phyloP scores from a whole-genome alignment of 2,888 invertebrate species.

The Epistrophella euchroma region DNA sequence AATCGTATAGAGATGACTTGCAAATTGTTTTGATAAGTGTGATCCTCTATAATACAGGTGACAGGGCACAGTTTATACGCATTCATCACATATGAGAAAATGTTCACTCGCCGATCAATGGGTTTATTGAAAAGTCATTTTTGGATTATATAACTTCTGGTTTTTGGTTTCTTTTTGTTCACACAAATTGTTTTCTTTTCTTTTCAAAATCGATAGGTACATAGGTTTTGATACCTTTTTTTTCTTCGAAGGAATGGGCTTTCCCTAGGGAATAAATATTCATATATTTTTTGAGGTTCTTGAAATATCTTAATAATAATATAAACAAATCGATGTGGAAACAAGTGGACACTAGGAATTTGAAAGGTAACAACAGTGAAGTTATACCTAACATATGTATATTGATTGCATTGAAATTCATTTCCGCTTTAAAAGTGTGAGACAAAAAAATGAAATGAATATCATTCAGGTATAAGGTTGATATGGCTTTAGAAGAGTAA shows the following conservation, averaged over 20 bases:
- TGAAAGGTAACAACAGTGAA: not conserved
- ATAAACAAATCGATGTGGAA: not conserved
- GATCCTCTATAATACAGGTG: constrained; percentile 66
- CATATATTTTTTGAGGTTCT: not conserved
- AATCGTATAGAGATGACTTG: constrained; percentile 61
- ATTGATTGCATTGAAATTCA: not conserved
- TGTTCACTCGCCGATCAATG: constrained; percentile 26
- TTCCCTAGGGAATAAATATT: not conserved
- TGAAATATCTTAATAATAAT: not conserved
- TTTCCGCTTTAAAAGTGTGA: not conserved
- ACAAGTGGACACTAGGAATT: not conserved
- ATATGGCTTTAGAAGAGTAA: no score
- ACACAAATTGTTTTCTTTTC: not conserved
- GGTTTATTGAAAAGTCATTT: constrained; percentile 57
- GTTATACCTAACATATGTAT: no score
- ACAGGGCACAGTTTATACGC: constrained; percentile 6
- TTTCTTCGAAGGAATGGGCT: not conserved
- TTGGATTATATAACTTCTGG: constrained; percentile 71
- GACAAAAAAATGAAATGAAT: not conserved
- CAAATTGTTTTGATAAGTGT: constrained; percentile 57
- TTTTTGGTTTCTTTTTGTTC: constrained; percentile 52
- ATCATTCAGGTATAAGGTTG: no score
- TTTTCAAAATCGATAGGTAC: no score
- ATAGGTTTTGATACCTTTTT: not conserved
- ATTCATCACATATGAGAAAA: not conserved